Percentiles rank a stretch among this genome's conserved stretches.
Conservation (phyloP, 1,140 invertebrate genomes). For the Drosophila nebulosa region DNA sequence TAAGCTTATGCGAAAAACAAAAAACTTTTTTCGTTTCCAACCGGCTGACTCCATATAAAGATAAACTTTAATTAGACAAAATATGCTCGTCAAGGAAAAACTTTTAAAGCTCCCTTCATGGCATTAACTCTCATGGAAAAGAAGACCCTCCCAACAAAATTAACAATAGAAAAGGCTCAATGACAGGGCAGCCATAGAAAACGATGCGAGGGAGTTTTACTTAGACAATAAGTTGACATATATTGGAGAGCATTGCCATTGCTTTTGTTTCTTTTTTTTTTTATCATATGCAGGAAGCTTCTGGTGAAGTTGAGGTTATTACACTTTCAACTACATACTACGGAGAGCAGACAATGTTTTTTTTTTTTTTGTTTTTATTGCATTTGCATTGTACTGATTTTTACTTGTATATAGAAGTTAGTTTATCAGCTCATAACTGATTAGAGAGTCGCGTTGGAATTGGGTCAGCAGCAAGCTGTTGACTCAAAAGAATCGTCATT, state of each 20-base stretch:
- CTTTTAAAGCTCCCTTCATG: neutral
- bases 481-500: constrained; percentile 23
- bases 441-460: constrained; percentile 51
- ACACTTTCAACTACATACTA: constrained; percentile 19
- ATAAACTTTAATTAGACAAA: constrained; percentile 61
- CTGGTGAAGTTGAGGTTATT: constrained; percentile 32
- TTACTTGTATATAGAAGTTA: constrained; percentile 12
- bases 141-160: constrained; percentile 32
- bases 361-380: no score
- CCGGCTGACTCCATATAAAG: constrained; percentile 7
- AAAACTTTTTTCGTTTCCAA: constrained; percentile 17
- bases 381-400: constrained; percentile 23
- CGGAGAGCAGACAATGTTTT: neutral
- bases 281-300: constrained; percentile 45
- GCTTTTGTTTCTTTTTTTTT: constrained; percentile 15
- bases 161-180: constrained; percentile 30
- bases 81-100: neutral
- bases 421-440: constrained; percentile 42
- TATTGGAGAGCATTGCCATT: constrained; percentile 33
- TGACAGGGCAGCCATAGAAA: constrained; percentile 22
- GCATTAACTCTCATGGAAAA: neutral
- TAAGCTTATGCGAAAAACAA: constrained; percentile 35
- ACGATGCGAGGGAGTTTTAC: neutral
- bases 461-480: constrained; percentile 52
- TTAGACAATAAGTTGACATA: constrained; percentile 45